A percentile compares a stretch with the other conserved stretches of the same genome.
These are phyloP conservation scores for Icerya purchasi DNA, from an alignment of 2,888 invertebrate species.

Conservation along the genomic window DNA sequence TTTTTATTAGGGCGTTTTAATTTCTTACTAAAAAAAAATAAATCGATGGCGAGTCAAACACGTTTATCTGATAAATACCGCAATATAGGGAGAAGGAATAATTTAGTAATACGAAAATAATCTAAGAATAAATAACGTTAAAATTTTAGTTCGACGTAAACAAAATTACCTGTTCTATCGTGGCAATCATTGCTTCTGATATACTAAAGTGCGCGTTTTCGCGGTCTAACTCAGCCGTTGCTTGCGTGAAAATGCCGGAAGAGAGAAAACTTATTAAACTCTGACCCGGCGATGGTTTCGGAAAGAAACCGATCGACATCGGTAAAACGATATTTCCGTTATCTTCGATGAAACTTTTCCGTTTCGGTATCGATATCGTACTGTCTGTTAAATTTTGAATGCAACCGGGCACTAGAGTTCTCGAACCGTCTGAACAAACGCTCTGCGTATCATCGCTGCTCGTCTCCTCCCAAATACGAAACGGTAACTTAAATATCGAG, in stretches of 20 bases:
- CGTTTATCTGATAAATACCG: no score
- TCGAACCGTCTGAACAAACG: conserved; percentile 12
- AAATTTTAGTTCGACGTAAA: no score
- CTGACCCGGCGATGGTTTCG: conserved; percentile 41
- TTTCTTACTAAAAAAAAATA: no score
- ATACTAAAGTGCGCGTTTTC: conserved; percentile 73
- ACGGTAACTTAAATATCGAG: conserved; percentile 11
- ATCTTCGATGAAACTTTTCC: conserved; percentile 36
- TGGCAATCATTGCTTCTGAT: conserved; percentile 62
- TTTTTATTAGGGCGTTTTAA: no score
- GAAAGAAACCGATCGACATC: conserved; percentile 37
- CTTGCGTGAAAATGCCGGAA: conserved; percentile 43
- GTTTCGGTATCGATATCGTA: conserved; percentile 18
- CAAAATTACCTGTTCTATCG: conserved; percentile 42
- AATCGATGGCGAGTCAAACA: no score
- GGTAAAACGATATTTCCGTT: conserved; percentile 35
- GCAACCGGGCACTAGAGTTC: conserved; percentile 10
- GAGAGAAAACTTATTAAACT: conserved; percentile 49
- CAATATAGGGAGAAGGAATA: no score
- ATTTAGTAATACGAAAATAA: no score
- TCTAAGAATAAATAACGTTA: no score
- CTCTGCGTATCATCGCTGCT: conserved; percentile 10
- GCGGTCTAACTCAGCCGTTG: conserved; percentile 54
- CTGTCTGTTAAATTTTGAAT: neutral
- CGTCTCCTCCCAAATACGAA: conserved; percentile 15